Conservation (phyloP, 1,140 invertebrate genomes). For the Leptestheria dahalacensis region DNA sequence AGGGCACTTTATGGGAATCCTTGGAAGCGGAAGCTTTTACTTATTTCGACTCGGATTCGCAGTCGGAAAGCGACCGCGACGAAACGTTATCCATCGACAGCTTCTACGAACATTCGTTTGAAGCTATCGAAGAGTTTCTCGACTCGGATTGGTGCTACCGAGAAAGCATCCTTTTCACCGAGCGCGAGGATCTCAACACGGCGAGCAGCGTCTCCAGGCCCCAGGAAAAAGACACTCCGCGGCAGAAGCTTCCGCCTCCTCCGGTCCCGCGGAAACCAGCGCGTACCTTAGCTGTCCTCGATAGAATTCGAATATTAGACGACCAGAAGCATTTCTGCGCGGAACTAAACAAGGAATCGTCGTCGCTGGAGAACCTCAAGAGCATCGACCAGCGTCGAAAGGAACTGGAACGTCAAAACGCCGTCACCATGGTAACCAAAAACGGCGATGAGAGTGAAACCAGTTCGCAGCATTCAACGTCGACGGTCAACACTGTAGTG, state of each 20-base stretch:
- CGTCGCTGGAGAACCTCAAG: slow-evolving; percentile 15
- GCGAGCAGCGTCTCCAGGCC: slow-evolving; percentile 8
- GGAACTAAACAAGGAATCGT: background rate
- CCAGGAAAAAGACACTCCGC: background rate
- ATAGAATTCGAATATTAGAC: slow-evolving; percentile 7
- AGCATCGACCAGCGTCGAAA: slow-evolving; percentile 23
- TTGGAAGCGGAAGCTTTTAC: background rate
- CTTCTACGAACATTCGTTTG: slow-evolving; percentile 58
- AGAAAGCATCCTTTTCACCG: slow-evolving; percentile 71
- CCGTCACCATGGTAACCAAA: slow-evolving; percentile 11
- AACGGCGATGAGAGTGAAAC: slow-evolving; percentile 31
- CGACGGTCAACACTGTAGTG: slow-evolving; percentile 30
- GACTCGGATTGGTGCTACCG: slow-evolving; percentile 36
- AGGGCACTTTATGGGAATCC: background rate
- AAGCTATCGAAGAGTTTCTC: slow-evolving; percentile 47
- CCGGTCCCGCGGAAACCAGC: slow-evolving; percentile 16
- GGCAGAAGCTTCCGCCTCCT: slow-evolving; percentile 12
- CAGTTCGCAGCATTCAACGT: slow-evolving; percentile 30
- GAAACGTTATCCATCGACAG: slow-evolving; percentile 37
- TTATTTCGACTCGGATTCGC: slow-evolving; percentile 17
- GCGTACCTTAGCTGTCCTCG: background rate
- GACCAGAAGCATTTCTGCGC: background rate
- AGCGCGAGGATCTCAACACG: slow-evolving; percentile 48
- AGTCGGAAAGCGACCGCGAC: slow-evolving; percentile 27
- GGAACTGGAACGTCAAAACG: slow-evolving; percentile 21